Evolutionary conservation across 2,113 vertebrate species (phyloP).

Genomic region (Phodopus roborovskii): DNA sequence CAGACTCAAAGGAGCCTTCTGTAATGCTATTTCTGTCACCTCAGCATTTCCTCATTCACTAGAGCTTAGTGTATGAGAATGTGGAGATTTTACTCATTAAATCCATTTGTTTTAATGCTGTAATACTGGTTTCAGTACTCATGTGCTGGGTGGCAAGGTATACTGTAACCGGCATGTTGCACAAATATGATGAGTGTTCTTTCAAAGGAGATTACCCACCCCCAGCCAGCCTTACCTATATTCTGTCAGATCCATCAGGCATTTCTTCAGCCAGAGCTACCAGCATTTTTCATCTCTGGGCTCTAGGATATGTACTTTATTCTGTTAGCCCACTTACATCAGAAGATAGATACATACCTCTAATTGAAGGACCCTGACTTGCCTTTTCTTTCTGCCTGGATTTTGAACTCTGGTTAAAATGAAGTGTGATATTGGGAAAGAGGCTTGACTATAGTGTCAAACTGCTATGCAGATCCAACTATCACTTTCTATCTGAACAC

Average conservation of each 20-base stretch:
- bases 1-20: background rate
- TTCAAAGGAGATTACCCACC: background rate
- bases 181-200: background rate
- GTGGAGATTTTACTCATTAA: background rate
- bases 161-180: too few relatives aligned
- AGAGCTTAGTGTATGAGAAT: background rate
- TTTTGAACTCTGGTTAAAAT: background rate
- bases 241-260: background rate
- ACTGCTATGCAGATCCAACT: background rate
- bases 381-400: background rate
- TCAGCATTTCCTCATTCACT: slow-evolving; percentile 26
- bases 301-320: background rate
- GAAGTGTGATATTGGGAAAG: background rate
- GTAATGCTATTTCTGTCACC: background rate
- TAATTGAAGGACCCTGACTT: background rate
- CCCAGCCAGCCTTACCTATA: background rate
- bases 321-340: background rate
- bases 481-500: background rate
- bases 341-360: background rate
- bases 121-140: background rate
- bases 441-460: background rate
- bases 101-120: background rate
- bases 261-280: background rate
- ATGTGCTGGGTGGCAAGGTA: background rate
- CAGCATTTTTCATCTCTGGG: background rate